These are phyloP conservation scores for Oreohelix idahoensis DNA, from an alignment of 1,140 invertebrate species.

Conservation along the genomic window DNA sequence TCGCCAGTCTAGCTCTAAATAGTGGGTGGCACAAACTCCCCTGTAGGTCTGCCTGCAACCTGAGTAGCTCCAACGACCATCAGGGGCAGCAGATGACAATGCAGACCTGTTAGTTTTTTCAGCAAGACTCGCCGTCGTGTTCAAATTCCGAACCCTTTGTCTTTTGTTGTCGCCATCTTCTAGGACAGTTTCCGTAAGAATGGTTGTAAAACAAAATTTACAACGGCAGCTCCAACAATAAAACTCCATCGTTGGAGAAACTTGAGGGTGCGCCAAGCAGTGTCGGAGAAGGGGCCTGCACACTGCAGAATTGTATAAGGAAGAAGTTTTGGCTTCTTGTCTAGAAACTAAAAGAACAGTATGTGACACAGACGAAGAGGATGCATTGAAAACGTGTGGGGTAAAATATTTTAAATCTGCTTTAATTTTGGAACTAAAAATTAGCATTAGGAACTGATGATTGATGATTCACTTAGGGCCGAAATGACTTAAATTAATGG, in stretches of 20 bases:
- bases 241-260: neutral
- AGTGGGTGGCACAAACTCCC: neutral
- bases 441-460: too few relatives aligned
- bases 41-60: neutral
- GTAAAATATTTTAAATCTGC: too few relatives aligned
- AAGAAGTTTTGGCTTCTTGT: neutral
- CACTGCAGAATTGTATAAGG: neutral
- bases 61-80: neutral
- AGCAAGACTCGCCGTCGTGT: neutral
- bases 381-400: too few relatives aligned
- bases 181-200: neutral
- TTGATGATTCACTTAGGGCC: too few relatives aligned
- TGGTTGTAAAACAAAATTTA: neutral
- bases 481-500: too few relatives aligned
- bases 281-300: neutral
- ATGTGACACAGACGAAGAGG: too few relatives aligned
- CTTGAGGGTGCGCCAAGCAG: neutral
- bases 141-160: neutral
- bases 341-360: too few relatives aligned
- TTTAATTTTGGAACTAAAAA: too few relatives aligned
- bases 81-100: neutral
- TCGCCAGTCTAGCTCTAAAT: neutral
- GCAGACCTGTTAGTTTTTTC: neutral
- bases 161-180: neutral
- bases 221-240: neutral